phyloP scores from a whole-genome alignment of 2,113 vertebrate species.

The Grallaria varia region DNA sequence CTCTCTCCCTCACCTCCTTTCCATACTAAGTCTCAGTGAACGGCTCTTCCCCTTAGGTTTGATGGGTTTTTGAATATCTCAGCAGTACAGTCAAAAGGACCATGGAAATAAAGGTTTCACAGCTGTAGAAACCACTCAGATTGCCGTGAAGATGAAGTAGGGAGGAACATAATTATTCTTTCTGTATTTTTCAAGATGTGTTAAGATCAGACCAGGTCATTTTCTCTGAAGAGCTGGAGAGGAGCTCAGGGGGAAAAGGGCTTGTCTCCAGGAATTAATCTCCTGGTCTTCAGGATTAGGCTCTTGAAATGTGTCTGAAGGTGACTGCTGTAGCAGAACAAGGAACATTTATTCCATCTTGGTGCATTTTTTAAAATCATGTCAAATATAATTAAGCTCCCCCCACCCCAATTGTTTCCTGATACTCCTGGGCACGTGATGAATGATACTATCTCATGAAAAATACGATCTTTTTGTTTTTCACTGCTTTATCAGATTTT shows the following conservation, averaged over 20 bases:
- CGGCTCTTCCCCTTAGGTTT: neutral
- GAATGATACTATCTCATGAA: neutral
- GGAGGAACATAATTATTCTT: constrained; percentile 25
- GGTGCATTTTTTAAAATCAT: neutral
- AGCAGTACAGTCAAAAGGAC: neutral
- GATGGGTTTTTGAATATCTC: neutral
- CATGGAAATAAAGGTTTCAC: neutral
- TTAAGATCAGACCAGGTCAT: neutral
- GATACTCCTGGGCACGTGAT: rapidly evolving
- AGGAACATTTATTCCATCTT: neutral
- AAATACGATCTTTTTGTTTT: neutral
- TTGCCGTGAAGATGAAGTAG: neutral
- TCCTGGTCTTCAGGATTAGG: neutral
- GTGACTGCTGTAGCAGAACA: neutral
- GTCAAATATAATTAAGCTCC: neutral
- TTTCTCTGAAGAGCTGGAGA: constrained; percentile 10
- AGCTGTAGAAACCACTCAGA: neutral
- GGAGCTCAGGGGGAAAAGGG: neutral
- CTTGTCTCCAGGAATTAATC: neutral
- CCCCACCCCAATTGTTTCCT: rapidly evolving
- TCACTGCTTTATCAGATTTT: neutral
- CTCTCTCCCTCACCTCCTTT: neutral
- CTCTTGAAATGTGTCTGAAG: neutral
- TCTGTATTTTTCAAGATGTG: neutral
- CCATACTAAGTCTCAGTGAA: neutral